Conservation (phyloP, 2,888 invertebrate species). For the Hesperia comma region DNA sequence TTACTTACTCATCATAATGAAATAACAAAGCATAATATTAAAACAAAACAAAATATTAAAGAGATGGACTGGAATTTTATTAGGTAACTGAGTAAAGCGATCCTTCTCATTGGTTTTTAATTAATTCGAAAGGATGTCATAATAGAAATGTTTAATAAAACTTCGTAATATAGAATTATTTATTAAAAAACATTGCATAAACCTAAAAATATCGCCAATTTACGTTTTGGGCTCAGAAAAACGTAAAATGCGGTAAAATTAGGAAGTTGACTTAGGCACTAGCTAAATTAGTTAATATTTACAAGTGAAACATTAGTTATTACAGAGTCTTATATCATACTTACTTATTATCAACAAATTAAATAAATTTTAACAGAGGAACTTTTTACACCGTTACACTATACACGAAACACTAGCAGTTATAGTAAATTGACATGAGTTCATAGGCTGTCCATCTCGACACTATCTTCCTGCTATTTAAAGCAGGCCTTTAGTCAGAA, state of each 20-base stretch:
- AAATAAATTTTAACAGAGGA: slow-evolving; percentile 53
- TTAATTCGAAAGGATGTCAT: too few relatives aligned
- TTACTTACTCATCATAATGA: too few relatives aligned
- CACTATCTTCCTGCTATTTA: slow-evolving; percentile 73
- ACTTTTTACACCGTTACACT: slow-evolving; percentile 62
- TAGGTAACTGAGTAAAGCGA: too few relatives aligned
- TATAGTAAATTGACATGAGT: slow-evolving; percentile 60
- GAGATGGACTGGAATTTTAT: too few relatives aligned
- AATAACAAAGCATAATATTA: too few relatives aligned
- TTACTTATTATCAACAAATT: slow-evolving; percentile 43
- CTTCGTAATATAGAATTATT: slow-evolving; percentile 48
- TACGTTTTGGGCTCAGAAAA: slow-evolving; percentile 80
- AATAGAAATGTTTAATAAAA: slow-evolving; percentile 35
- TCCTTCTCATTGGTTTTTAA: too few relatives aligned
- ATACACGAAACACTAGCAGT: slow-evolving; percentile 45
- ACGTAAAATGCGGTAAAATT: slow-evolving; percentile 64
- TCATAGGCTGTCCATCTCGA: slow-evolving; percentile 73
- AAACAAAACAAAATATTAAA: too few relatives aligned
- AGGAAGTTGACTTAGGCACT: slow-evolving; percentile 13
- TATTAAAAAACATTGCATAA: slow-evolving; percentile 55
- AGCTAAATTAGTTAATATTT: slow-evolving; percentile 36
- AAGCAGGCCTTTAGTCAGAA: slow-evolving; percentile 81
- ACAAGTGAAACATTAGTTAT: slow-evolving; percentile 40
- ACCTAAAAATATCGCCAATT: slow-evolving; percentile 52
- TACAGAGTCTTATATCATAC: slow-evolving; percentile 40